Percentiles rank a stretch among this genome's conserved stretches.
phyloP scores from a whole-genome alignment of 2,113 vertebrate species.

The Salvelinus alpinus region DNA sequence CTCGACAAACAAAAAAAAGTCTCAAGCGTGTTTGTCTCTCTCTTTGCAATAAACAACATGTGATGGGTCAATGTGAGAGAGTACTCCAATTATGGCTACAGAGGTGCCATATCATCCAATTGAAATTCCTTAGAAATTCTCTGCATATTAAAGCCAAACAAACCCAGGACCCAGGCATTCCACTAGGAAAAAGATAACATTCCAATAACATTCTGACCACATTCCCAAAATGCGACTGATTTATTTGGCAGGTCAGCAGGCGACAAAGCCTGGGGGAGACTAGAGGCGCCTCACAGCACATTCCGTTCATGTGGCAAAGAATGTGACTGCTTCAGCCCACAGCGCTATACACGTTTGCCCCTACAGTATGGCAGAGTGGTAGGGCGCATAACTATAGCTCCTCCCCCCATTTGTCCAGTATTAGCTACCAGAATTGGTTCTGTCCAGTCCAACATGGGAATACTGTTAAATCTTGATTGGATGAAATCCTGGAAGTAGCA shows the following conservation, averaged over 20 bases:
- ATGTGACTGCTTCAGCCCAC: conserved; percentile 24
- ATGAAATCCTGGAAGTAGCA: no score
- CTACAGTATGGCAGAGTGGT: neutral
- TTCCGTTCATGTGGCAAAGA: conserved; percentile 65
- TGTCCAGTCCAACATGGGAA: neutral
- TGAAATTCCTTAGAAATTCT: neutral
- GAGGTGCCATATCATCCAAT: neutral
- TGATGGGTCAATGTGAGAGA: conserved; percentile 47
- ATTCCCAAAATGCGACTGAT: conserved; percentile 48
- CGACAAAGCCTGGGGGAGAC: conserved; percentile 46
- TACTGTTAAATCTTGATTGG: neutral
- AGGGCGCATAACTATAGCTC: neutral
- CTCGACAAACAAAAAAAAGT: neutral
- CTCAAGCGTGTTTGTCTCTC: no score
- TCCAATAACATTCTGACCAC: conserved; percentile 60
- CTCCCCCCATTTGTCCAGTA: neutral
- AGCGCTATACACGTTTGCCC: neutral
- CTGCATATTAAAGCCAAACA: conserved; percentile 30
- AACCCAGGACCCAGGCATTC: conserved; percentile 54
- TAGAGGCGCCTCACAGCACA: conserved; percentile 9
- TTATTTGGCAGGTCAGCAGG: conserved; percentile 47
- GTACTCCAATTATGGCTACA: conserved; percentile 17
- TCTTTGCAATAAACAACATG: neutral
- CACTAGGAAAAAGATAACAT: conserved; percentile 55
- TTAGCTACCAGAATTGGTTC: neutral